These are phyloP conservation scores for Junonia oenone DNA, from an alignment of 2,888 invertebrate genomes.

Conservation along the genomic window DNA sequence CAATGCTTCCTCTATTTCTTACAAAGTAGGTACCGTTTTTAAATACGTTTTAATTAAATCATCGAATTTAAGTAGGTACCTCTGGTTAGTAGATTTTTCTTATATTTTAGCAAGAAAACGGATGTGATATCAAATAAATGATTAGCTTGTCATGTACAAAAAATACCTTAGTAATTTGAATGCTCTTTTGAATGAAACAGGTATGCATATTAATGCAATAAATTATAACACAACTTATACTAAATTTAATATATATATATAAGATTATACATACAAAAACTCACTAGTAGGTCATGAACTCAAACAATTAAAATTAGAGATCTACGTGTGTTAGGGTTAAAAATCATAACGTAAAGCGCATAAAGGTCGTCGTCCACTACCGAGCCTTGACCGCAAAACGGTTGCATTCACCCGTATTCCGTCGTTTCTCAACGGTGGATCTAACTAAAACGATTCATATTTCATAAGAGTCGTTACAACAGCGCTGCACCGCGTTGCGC, in stretches of 20 bases:
- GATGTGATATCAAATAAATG: too few species aligned
- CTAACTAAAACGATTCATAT: slow-evolving; percentile 69
- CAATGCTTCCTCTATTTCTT: too few species aligned
- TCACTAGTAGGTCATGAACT: neutral
- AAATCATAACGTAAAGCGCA: slow-evolving; percentile 1
- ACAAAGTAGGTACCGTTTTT: too few species aligned
- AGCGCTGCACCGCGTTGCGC: slow-evolving; percentile 34
- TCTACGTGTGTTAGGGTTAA: neutral
- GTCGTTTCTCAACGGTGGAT: slow-evolving; percentile 64
- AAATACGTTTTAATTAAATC: too few species aligned
- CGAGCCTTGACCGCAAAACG: slow-evolving; percentile 68
- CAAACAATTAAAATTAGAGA: neutral
- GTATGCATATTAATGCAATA: neutral
- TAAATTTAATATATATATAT: neutral
- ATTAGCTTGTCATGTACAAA: too few species aligned
- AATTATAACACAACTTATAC: neutral
- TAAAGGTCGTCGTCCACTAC: slow-evolving; percentile 52
- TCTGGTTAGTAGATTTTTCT: too few species aligned
- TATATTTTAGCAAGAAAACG: too few species aligned
- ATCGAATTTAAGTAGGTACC: too few species aligned
- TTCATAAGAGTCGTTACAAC: slow-evolving; percentile 57
- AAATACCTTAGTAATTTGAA: too few species aligned
- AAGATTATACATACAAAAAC: neutral
- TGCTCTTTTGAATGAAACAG: too few species aligned
- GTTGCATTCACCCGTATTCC: slow-evolving; percentile 64